A percentile compares a stretch with the other conserved stretches of the same genome.
Conservation (phyloP, 1,140 invertebrate species). For the Musca vetustissima region DNA sequence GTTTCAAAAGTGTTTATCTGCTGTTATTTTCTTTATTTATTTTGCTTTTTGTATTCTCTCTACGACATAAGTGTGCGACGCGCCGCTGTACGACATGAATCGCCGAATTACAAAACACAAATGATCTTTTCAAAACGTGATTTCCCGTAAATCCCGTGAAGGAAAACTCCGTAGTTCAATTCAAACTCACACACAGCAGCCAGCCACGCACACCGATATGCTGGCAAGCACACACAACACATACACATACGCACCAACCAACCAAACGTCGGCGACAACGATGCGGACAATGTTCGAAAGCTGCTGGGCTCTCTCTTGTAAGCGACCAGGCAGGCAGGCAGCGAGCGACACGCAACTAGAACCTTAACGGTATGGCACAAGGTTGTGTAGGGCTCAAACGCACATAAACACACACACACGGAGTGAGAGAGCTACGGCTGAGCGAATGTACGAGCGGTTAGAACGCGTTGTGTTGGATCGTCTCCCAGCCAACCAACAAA, state of each 20-base stretch:
- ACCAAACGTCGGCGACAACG: too few species aligned
- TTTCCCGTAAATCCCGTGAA: conserved; percentile 26
- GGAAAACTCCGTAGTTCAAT: conserved; percentile 12
- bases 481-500: too few species aligned
- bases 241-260: too few species aligned
- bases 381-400: background rate
- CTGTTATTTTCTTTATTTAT: too few species aligned
- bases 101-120: conserved; percentile 27
- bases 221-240: too few species aligned
- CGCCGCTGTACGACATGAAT: conserved; percentile 21
- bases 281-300: background rate
- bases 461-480: too few species aligned
- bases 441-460: background rate
- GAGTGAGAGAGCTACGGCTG: too few species aligned
- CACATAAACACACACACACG: background rate
- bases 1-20: conserved; percentile 5
- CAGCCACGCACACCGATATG: background rate
- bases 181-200: background rate
- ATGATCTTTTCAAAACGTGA: conserved; percentile 25
- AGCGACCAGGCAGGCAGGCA: background rate
- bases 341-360: conserved; percentile 15
- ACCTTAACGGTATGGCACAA: background rate
- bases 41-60: conserved; percentile 6
- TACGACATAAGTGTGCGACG: conserved; percentile 29
- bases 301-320: background rate